phyloP scores from a whole-genome alignment of 1,140 invertebrate genomes.

The Atta colombica region DNA sequence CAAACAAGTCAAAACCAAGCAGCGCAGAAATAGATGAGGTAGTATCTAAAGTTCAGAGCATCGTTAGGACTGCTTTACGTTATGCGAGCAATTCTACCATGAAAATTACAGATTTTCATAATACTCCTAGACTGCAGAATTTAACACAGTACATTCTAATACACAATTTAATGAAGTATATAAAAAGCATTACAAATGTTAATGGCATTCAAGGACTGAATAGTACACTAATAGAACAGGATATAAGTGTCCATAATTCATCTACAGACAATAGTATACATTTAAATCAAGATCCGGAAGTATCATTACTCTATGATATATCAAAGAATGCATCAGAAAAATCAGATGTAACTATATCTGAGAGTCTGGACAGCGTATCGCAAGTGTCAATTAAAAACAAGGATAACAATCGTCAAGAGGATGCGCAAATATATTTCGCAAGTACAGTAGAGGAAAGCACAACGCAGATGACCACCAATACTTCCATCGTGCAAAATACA shows the following conservation, averaged over 20 bases:
- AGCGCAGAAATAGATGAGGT: slow-evolving; percentile 64
- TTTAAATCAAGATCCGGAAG: neutral
- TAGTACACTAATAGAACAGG: neutral
- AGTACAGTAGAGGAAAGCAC: neutral
- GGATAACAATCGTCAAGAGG: neutral
- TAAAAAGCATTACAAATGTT: slow-evolving; percentile 4
- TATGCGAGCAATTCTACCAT: slow-evolving; percentile 22
- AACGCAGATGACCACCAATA: neutral
- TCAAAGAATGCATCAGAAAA: neutral
- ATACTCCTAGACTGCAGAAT: slow-evolving; percentile 32
- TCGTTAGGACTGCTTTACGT: slow-evolving; percentile 62
- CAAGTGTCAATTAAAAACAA: neutral
- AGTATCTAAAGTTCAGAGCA: slow-evolving; percentile 66
- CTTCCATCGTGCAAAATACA: neutral
- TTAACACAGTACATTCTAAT: slow-evolving; percentile 22
- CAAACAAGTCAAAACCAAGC: slow-evolving; percentile 14
- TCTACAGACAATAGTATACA: neutral
- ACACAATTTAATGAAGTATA: slow-evolving; percentile 7
- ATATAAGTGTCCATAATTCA: neutral
- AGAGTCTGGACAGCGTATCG: neutral
- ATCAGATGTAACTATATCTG: neutral
- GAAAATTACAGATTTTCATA: neutral
- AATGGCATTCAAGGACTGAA: neutral
- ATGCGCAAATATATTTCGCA: neutral
- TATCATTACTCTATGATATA: slow-evolving; percentile 16